Evolutionary conservation across 2,888 invertebrate species (phyloP).

Genomic region (Eurytoma adleriae): DNA sequence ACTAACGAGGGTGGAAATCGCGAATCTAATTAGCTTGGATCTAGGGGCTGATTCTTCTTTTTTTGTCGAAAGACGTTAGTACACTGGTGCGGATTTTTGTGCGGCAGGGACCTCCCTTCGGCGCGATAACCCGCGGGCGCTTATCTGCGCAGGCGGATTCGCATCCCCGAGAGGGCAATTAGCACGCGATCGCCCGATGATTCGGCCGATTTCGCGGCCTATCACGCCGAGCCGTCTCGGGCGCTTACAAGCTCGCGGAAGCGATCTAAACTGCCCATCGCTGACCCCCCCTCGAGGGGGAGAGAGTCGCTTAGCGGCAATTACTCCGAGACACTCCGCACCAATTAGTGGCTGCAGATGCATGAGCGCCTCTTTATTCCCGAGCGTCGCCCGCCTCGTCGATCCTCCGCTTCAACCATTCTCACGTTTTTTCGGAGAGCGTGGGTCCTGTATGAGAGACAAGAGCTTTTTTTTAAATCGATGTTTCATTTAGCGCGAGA

Average conservation of each 20-base stretch:
- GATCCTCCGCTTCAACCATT: background rate
- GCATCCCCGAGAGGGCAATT: constrained; percentile 55
- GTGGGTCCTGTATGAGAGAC: background rate
- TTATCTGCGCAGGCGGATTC: constrained; percentile 17
- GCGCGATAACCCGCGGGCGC: constrained; percentile 1
- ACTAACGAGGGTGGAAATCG: no score
- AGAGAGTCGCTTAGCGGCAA: constrained; percentile 20
- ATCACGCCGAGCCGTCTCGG: constrained; percentile 38
- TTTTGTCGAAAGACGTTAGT: no score
- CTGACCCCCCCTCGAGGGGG: background rate
- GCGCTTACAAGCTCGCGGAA: constrained; percentile 52
- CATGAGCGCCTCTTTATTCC: constrained; percentile 40
- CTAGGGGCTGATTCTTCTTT: no score
- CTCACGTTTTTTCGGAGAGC: background rate
- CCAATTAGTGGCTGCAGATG: constrained; percentile 44
- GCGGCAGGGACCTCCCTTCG: background rate
- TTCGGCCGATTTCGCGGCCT: constrained; percentile 54
- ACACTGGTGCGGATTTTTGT: no score
- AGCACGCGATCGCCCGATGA: constrained; percentile 61
- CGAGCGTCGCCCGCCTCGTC: background rate
- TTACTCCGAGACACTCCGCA: constrained; percentile 53
- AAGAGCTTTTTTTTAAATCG: background rate
- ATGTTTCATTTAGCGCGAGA: background rate
- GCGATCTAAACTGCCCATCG: constrained; percentile 60
- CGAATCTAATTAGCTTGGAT: no score